Percentiles rank a stretch among this genome's conserved stretches.
Conservation (phyloP, 2,113 vertebrate genomes). For the Pyxicephalus adspersus region DNA sequence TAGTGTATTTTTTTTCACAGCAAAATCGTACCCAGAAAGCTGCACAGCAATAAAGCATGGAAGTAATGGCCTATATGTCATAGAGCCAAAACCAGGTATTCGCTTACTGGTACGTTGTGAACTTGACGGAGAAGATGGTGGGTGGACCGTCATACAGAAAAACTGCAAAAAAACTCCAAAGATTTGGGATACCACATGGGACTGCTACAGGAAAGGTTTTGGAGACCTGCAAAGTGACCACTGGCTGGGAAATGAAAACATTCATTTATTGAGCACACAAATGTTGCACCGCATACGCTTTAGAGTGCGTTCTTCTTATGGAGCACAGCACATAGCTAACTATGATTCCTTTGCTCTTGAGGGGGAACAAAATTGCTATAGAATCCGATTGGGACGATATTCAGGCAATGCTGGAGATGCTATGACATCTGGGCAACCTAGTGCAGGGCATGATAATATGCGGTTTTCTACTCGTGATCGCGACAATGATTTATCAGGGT, state of each 20-base stretch:
- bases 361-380: conserved; percentile 61
- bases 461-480: conserved; percentile 66
- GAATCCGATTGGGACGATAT: conserved; percentile 64
- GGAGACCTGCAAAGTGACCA: conserved; percentile 59
- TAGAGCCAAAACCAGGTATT: conserved; percentile 63
- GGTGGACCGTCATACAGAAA: conserved; percentile 69
- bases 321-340: conserved; percentile 44
- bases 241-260: conserved; percentile 68
- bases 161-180: conserved; percentile 52
- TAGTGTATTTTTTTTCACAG: conserved; percentile 25
- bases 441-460: conserved; percentile 68
- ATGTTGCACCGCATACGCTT: conserved; percentile 65
- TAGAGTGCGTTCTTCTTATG: conserved; percentile 55
- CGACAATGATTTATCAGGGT: conserved; percentile 65
- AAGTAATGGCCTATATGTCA: conserved; percentile 63
- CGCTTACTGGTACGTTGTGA: conserved; percentile 64
- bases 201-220: conserved; percentile 66
- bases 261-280: conserved; percentile 62
- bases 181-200: conserved; percentile 67
- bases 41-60: conserved; percentile 59
- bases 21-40: conserved; percentile 60
- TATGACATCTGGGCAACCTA: conserved; percentile 65
- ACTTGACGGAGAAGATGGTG: conserved; percentile 53
- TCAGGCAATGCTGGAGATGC: conserved; percentile 60
- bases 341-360: conserved; percentile 58